Evolutionary conservation across 2,888 invertebrate species (phyloP).

Genomic region (Lingula anatina): DNA sequence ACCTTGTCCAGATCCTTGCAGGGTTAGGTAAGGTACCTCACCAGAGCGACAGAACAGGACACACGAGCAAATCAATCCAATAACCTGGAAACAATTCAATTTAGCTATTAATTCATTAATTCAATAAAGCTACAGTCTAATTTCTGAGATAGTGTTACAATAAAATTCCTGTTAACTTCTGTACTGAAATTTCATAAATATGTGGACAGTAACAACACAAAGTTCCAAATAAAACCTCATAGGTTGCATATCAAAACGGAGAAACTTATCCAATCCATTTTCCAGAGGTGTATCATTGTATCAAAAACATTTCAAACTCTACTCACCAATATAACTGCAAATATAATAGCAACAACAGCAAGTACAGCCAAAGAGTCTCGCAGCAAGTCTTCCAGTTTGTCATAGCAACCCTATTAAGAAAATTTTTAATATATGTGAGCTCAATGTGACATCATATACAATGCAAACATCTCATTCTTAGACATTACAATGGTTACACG

Average conservation of each 20-base stretch:
- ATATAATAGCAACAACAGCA: conserved; percentile 31
- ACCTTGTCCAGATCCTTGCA: background rate
- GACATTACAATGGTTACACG: background rate
- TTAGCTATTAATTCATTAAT: background rate
- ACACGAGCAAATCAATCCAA: conserved; percentile 42
- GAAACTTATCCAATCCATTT: too few species aligned
- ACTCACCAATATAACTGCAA: conserved; percentile 41
- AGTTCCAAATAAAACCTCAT: too few species aligned
- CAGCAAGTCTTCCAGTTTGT: conserved; percentile 28
- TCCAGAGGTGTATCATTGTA: too few species aligned
- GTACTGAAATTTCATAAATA: too few species aligned
- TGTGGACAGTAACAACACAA: too few species aligned
- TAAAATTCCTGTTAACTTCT: background rate
- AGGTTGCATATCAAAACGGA: too few species aligned
- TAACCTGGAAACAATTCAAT: conserved; percentile 25
- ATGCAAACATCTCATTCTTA: too few species aligned
- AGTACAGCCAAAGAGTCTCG: conserved; percentile 34
- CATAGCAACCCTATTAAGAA: conserved; percentile 35
- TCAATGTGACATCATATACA: too few species aligned
- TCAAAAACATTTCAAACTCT: too few species aligned
- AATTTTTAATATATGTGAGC: too few species aligned
- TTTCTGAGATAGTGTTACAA: background rate
- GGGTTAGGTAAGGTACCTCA: conserved; percentile 1
- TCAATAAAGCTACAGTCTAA: background rate
- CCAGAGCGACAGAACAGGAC: conserved; percentile 36